Evolutionary conservation across 2,113 vertebrate species (phyloP).

Genomic region (Arizona elegans): DNA sequence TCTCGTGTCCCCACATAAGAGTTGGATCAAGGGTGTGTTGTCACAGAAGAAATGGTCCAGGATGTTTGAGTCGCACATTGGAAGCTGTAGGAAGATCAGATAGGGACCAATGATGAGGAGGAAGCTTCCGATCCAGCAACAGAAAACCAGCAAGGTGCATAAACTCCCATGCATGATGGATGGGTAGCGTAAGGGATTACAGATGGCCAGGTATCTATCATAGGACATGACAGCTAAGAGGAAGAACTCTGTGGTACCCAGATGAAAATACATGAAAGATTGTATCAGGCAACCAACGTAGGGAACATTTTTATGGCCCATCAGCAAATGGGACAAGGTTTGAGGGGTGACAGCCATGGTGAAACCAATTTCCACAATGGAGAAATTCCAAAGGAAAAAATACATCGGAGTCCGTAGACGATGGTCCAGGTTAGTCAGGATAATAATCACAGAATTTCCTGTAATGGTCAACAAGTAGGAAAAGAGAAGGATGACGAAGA

Average conservation of each 20-base stretch:
- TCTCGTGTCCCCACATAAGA: not conserved
- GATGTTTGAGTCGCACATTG: not conserved
- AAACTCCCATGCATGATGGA: slow-evolving; percentile 39
- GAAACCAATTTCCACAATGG: not conserved
- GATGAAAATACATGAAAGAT: not conserved
- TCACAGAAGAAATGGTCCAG: slow-evolving; percentile 15
- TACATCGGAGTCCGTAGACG: not conserved
- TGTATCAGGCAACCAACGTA: not conserved
- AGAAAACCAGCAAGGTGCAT: slow-evolving; percentile 37
- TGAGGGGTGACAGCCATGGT: not conserved
- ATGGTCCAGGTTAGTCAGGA: slow-evolving; percentile 38
- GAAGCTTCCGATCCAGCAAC: slow-evolving; percentile 44
- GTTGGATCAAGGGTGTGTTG: not conserved
- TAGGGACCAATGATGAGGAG: slow-evolving; percentile 35
- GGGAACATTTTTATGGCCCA: not conserved
- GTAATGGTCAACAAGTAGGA: slow-evolving; percentile 39
- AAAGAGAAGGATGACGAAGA: slow-evolving; percentile 39
- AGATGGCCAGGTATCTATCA: slow-evolving; percentile 15
- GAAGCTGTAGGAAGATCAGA: slow-evolving; percentile 5
- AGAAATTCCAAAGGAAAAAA: not conserved
- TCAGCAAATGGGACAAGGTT: not conserved
- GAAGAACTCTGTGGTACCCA: not conserved
- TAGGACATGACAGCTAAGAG: not conserved
- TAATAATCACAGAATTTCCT: slow-evolving; percentile 42
- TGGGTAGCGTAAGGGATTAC: slow-evolving; percentile 49